Evolutionary conservation across 2,888 invertebrate genomes (phyloP).

Genomic region (Octodonta nipae): DNA sequence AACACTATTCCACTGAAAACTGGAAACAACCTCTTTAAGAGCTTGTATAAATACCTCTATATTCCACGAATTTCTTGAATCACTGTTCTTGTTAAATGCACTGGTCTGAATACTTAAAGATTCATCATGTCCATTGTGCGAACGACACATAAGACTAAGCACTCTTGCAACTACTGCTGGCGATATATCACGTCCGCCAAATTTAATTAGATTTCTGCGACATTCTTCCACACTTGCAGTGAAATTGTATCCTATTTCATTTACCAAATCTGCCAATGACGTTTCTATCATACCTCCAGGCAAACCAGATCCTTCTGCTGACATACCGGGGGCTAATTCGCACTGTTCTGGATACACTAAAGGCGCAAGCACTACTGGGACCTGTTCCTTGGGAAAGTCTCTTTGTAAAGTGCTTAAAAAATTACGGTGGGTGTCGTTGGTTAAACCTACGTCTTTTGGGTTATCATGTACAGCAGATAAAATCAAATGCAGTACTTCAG

Average conservation of each 20-base stretch:
- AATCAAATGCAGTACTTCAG: conserved; percentile 77
- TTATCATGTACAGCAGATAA: conserved; percentile 48
- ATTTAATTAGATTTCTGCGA: conserved; percentile 65
- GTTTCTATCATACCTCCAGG: conserved; percentile 48
- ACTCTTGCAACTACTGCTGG: conserved; percentile 72
- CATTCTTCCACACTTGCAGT: conserved; percentile 79
- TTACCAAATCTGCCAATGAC: conserved; percentile 73
- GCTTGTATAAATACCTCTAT: conserved; percentile 85
- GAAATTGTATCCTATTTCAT: conserved; percentile 77
- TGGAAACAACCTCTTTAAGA: conserved; percentile 77
- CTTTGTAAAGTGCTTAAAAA: conserved; percentile 69
- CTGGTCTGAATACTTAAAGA: conserved; percentile 42
- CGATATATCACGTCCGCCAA: conserved; percentile 65
- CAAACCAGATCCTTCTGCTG: conserved; percentile 47
- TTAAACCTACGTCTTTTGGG: conserved; percentile 51
- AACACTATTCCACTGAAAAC: conserved; percentile 85
- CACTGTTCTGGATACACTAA: conserved; percentile 70
- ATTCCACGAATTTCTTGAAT: conserved; percentile 63
- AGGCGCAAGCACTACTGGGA: conserved; percentile 81
- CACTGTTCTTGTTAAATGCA: conserved; percentile 39
- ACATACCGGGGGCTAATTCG: conserved; percentile 51
- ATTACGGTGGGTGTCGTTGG: conserved; percentile 60
- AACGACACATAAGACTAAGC: conserved; percentile 74
- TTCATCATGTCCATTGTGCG: conserved; percentile 62
- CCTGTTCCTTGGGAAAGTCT: conserved; percentile 78